These are phyloP conservation scores for Ephydatia muelleri DNA, from an alignment of 37 sponge, comb jelly and placozoan genomes.

Conservation along the genomic window DNA sequence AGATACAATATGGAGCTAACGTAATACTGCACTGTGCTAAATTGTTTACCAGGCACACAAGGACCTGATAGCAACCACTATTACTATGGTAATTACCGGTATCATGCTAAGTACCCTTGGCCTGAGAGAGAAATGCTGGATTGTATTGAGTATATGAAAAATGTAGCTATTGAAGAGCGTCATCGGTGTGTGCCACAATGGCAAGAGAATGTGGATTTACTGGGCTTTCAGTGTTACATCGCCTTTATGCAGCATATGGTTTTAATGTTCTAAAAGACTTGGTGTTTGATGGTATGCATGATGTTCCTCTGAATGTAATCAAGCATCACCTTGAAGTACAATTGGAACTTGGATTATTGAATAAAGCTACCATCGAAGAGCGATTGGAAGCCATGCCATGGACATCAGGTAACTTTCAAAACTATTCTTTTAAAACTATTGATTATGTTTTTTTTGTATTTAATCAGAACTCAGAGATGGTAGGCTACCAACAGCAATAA, in stretches of 20 bases:
- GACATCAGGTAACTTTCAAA: constrained; percentile 27
- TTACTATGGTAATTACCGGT: constrained; percentile 25
- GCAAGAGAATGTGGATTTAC: constrained; percentile 16
- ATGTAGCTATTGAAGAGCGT: constrained; percentile 12
- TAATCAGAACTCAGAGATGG: no score
- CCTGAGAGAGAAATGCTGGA: neutral
- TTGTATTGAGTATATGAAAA: constrained; percentile 12
- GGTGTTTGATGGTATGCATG: constrained; percentile 46
- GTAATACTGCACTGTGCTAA: constrained; percentile 1
- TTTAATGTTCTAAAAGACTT: constrained; percentile 20
- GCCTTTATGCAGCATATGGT: neutral
- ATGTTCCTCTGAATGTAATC: constrained; percentile 4
- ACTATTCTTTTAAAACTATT: no score
- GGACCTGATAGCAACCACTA: constrained; percentile 6
- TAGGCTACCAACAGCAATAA: constrained; percentile 11
- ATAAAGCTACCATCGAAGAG: constrained; percentile 6
- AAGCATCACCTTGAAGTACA: constrained; percentile 2
- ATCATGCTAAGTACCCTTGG: neutral
- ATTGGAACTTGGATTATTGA: neutral
- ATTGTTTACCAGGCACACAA: neutral
- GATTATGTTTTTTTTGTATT: no score
- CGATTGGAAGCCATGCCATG: constrained; percentile 22
- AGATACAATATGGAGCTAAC: neutral
- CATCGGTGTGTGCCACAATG: constrained; percentile 11
- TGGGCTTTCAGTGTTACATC: constrained; percentile 19